Evolutionary conservation across 2,797 vertebrate genomes (phyloP), one percentile per base, ranked within the genome.

Genomic region (Gadopsis marmoratus): DNA sequence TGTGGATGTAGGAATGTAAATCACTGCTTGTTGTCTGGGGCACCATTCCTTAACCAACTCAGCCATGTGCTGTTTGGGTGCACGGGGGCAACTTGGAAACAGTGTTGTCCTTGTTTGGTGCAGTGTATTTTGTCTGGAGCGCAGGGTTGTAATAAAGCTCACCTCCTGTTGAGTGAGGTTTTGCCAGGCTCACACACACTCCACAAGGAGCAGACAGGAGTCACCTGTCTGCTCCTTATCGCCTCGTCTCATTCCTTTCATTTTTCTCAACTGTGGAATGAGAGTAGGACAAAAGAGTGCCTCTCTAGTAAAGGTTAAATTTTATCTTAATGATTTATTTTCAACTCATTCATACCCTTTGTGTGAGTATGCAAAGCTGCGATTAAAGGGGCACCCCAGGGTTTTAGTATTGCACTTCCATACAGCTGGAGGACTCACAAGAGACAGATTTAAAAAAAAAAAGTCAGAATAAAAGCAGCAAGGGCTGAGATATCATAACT

Each of bases 121-220:
- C 71, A 73, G 79, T 67, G 81, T 94, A 91, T 94, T 92, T 88
- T 90, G 92, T 93, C 92, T 94, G 83, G 73, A 79, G 79, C 73
- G 85, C 48, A 72, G 67, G 59, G 75, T 59, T 81, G 85, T 87
- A 90, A 91, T 93, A 86, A 90, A 88, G 83, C 74, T 81, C 69
- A 55, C 86, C 74, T 88, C 67, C 59, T 65, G 82, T 77, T 79
- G 83, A 93, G 68, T 85, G 89, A 89, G 78, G 74, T 79, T 62
- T 78, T 88, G 85, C 86, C 86, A 88, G 64, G 54, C 65, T 81
- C 58, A 47, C 75, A 71, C 63, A 81, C 70, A 74, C 86, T 47
- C 62, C 60, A 56, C 74, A 54, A 53, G 2, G 26, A 26, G 26
- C 26, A 26, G 26, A 26, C 29, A 74, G 82, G 84, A 87, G 73